Evolutionary conservation across 2,113 vertebrate species (phyloP).

Genomic region (Melanocharis versteri): DNA sequence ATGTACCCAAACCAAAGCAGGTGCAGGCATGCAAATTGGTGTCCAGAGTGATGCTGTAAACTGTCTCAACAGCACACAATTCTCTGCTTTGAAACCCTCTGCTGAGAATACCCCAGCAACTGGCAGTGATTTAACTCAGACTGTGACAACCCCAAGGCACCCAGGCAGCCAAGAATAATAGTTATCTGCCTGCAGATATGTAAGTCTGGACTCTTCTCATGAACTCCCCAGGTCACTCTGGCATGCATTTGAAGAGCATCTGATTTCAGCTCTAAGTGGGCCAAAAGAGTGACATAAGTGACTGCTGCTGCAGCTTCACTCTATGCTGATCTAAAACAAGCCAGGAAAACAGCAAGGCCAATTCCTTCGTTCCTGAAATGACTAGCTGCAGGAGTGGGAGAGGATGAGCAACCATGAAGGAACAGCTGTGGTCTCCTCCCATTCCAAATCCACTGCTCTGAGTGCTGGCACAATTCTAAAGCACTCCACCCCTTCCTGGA

Average conservation of each 20-base stretch:
- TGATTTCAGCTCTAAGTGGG: conserved; percentile 10
- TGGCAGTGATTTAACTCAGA: background rate
- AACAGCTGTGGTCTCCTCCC: conserved; percentile 11
- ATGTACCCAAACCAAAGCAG: background rate
- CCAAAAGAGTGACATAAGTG: background rate
- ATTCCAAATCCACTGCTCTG: background rate
- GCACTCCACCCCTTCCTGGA: background rate
- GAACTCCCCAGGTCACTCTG: background rate
- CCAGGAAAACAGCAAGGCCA: background rate
- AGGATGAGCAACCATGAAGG: conserved; percentile 26
- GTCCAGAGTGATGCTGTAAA: background rate
- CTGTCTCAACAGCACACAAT: background rate
- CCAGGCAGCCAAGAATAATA: background rate
- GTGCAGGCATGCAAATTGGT: background rate
- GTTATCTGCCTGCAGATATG: background rate
- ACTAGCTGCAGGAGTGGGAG: conserved; percentile 20
- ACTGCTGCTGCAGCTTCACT: background rate
- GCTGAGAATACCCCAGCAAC: background rate
- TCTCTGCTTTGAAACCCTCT: background rate
- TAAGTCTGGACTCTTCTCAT: background rate
- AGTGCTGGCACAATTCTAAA: background rate
- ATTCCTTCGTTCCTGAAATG: background rate
- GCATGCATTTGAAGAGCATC: background rate
- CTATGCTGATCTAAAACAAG: conserved; percentile 14
- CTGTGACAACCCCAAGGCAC: background rate